These are phyloP conservation scores for Dorcus parallelipipedus DNA, from an alignment of 2,888 invertebrate genomes.

Conservation along the genomic window DNA sequence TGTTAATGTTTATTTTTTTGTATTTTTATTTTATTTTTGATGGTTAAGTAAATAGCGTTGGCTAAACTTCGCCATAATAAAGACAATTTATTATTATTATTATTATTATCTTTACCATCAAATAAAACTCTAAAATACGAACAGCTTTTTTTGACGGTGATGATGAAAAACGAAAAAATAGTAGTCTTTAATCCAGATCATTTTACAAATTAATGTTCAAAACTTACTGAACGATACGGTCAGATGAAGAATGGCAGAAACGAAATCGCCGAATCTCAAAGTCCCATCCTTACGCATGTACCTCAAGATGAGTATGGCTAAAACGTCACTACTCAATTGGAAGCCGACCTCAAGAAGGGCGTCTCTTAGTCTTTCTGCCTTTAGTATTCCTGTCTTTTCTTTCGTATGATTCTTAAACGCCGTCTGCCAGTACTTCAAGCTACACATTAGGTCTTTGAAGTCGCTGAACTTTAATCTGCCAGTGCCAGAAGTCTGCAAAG, in stretches of 20 bases:
- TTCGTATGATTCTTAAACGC: conserved; percentile 87
- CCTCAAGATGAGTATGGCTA: conserved; percentile 76
- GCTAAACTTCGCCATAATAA: no score
- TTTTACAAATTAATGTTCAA: not conserved
- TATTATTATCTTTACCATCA: not conserved
- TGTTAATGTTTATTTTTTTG: no score
- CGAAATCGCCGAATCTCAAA: conserved; percentile 86
- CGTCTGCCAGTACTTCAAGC: conserved; percentile 86
- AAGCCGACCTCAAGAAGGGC: conserved; percentile 86
- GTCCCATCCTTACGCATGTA: conserved; percentile 94
- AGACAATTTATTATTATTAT: no score
- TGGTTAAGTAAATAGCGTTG: no score
- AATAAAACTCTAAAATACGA: not conserved
- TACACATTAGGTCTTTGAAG: conserved; percentile 89
- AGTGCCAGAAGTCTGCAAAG: conserved; percentile 64
- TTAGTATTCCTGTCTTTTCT: conserved; percentile 85
- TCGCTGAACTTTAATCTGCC: conserved; percentile 81
- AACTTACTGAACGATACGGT: conserved; percentile 83
- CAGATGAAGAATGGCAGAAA: conserved; percentile 82
- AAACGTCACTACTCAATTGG: conserved; percentile 77
- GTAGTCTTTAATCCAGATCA: no score
- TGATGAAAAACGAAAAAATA: no score
- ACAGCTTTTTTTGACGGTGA: no score
- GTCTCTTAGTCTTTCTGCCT: conserved; percentile 80
- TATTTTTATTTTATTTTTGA: no score